Base-by-base conservation (phyloP, 1,140 invertebrate species). In the Platyura marginata region DNA sequence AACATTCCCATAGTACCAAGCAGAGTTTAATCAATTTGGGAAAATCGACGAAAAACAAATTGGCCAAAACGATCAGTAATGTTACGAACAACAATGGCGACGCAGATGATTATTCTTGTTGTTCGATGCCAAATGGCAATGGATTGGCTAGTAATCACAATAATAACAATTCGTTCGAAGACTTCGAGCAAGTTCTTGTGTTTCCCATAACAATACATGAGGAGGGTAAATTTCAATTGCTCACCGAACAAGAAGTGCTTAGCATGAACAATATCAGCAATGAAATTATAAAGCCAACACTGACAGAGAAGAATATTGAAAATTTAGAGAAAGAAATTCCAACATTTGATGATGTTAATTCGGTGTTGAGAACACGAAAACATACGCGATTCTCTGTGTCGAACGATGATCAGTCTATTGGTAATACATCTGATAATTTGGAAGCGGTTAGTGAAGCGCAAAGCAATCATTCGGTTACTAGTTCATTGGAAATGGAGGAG, bases 401-500 rank as follows among this genome's bases (percentile, higher is more conserved):
- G 0, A 83, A 88, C 47, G 89, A 94, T 53, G 89, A 94, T 63
- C 78, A 77, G 3, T 81, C 78, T 0, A 74, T 81, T 37, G 83
- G 84, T 3, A 91, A 90, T 57, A 85, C 85, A 0, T 92, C 87
- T 20, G 91, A 94, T 58, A 92, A 93, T 63, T 66, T 91, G 48
- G 90, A 95, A 66, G 90, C 83, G 0, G 88, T 94, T 33, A 93
- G 87, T 8, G 91, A 95, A 63, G 89, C 87, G 9, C 88, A 89
- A 0, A 91, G 85, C 22, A 93, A 91, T 65, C 88, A 93, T 60
- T 93, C 88, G 46, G 88, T 91, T 32, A 86, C 84, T n/a, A 91
- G 87, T 32, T 90, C 86, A 20, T 66, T 92, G 10, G 87, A 91
- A 55, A 57, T 82, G 39, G 88, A 92, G 54, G 84, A 90, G 53